phyloP scores from a whole-genome alignment of 2,888 invertebrate genomes.

The Plebejus argus region DNA sequence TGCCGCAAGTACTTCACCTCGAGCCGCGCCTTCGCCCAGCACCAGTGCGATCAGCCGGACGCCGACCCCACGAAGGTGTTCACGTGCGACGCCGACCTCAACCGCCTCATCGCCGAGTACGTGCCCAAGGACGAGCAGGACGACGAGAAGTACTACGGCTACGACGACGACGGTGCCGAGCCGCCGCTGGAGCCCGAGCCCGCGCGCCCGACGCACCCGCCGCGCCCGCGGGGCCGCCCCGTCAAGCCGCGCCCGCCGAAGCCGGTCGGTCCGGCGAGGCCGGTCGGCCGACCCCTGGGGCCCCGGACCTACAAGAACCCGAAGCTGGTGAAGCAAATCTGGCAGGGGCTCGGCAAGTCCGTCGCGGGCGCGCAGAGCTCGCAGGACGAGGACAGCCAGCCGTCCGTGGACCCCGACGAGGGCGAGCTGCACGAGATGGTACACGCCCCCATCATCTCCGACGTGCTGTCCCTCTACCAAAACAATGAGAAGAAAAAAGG shows the following conservation, averaged over 20 bases:
- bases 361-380: slow-evolving; percentile 26
- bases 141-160: slow-evolving; percentile 70
- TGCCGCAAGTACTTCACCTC: slow-evolving; percentile 74
- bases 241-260: slow-evolving; percentile 31
- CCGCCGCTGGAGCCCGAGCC: not conserved
- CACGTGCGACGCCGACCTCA: slow-evolving; percentile 56
- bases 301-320: slow-evolving; percentile 29
- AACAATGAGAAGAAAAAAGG: slow-evolving; percentile 46
- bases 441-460: slow-evolving; percentile 70
- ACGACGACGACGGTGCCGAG: slow-evolving; percentile 58
- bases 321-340: slow-evolving; percentile 32
- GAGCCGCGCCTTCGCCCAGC: slow-evolving; percentile 57
- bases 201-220: not conserved
- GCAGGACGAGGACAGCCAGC: slow-evolving; percentile 50
- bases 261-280: slow-evolving; percentile 19
- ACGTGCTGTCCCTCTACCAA: slow-evolving; percentile 66
- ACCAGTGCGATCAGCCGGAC: slow-evolving; percentile 62
- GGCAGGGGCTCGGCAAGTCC: not conserved
- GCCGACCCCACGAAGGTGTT: slow-evolving; percentile 50
- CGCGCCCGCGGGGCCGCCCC: slow-evolving; percentile 33
- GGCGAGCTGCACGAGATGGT: slow-evolving; percentile 55
- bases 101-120: slow-evolving; percentile 61
- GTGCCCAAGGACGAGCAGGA: slow-evolving; percentile 66
- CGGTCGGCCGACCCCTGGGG: not conserved
- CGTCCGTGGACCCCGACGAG: slow-evolving; percentile 49